A percentile compares a stretch with the other conserved stretches of the same genome.
Conservation (phyloP, 2,797 vertebrate species). For the Phataginus tetradactyla region DNA sequence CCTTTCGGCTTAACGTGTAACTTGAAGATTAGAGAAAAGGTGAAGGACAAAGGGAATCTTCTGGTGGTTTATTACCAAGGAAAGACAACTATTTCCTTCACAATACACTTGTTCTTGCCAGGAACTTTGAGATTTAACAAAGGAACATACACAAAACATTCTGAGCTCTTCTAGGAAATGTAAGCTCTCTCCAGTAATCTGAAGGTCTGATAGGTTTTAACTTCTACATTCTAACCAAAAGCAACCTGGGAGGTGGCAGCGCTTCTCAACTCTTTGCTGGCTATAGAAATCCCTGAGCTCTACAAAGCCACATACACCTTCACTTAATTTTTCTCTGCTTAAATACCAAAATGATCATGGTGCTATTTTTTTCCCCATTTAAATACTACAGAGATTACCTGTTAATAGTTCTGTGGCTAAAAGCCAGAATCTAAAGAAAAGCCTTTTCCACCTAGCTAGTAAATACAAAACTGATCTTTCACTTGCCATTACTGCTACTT, state of each 20-base stretch:
- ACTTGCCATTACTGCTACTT: background rate
- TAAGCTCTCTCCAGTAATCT: conserved; percentile 33
- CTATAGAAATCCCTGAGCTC: background rate
- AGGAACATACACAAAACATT: conserved; percentile 16
- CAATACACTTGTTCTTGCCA: conserved; percentile 29
- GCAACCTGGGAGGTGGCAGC: background rate
- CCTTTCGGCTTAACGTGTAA: background rate
- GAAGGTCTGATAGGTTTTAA: conserved; percentile 49
- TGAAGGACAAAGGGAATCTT: background rate
- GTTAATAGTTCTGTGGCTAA: conserved; percentile 12
- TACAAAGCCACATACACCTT: background rate
- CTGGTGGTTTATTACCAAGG: background rate
- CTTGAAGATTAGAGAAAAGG: background rate
- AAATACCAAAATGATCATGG: background rate
- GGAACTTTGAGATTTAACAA: conserved; percentile 63
- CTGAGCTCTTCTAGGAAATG: conserved; percentile 37
- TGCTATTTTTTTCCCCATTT: background rate
- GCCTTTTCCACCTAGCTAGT: background rate
- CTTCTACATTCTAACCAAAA: conserved; percentile 39
- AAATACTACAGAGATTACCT: conserved; percentile 9
- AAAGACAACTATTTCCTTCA: conserved; percentile 18
- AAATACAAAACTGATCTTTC: conserved; percentile 22
- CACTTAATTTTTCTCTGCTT: conserved; percentile 37
- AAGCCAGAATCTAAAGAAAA: conserved; percentile 40
- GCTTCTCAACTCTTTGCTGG: conserved; percentile 35